Conservation (phyloP, 2,797 vertebrate species). For the Centropyge bicolor region DNA sequence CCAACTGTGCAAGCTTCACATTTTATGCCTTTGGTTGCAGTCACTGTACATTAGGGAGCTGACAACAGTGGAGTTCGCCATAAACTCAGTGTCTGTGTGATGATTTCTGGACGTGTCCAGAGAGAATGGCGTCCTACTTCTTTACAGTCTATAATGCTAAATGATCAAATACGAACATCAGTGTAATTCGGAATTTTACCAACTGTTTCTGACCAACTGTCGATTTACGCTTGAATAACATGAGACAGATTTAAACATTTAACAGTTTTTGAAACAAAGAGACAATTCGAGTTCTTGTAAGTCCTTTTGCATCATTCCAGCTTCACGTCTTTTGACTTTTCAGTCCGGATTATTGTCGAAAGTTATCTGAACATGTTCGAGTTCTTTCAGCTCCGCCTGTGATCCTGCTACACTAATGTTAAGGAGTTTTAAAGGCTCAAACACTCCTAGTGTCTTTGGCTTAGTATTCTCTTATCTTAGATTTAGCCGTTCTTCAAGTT, state of each 20-base stretch:
- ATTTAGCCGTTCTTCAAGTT: constrained; percentile 50
- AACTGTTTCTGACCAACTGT: no score
- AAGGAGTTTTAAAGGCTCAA: constrained; percentile 66
- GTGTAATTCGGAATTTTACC: background rate
- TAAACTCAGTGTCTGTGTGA: background rate
- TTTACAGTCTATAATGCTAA: background rate
- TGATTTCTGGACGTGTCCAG: background rate
- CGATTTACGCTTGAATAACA: background rate
- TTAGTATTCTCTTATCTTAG: constrained; percentile 51
- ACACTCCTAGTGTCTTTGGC: constrained; percentile 47
- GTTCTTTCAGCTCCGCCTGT: constrained; percentile 49
- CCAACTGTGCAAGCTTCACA: background rate
- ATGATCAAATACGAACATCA: background rate
- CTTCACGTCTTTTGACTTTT: constrained; percentile 38
- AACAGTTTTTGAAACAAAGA: background rate
- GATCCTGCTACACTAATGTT: constrained; percentile 47
- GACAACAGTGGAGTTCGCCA: no score
- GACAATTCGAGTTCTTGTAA: constrained; percentile 8
- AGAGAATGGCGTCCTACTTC: background rate
- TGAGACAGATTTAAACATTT: background rate
- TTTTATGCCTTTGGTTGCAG: background rate
- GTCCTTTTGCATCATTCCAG: constrained; percentile 16
- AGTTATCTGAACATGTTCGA: constrained; percentile 51
- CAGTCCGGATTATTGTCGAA: constrained; percentile 58
- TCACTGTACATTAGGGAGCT: background rate